Evolutionary conservation across 2,797 vertebrate genomes (phyloP).

Genomic region (Tokudaia tokunoshimensis): DNA sequence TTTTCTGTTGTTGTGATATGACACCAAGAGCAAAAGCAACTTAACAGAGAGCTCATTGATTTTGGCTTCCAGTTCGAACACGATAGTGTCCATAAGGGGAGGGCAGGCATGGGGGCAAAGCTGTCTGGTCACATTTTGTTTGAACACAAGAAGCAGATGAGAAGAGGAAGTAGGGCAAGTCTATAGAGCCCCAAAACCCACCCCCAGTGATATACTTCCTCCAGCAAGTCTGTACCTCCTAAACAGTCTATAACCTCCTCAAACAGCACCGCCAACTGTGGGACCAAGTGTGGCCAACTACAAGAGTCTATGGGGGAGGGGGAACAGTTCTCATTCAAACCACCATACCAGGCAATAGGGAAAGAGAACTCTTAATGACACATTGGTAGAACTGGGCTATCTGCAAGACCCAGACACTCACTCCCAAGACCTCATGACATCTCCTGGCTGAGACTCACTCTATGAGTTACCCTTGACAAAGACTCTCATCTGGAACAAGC

Average conservation of each 20-base stretch:
- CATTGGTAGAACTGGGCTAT: fast-evolving
- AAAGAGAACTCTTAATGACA: background rate
- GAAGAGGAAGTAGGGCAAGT: background rate
- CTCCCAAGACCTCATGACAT: background rate
- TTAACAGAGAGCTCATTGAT: background rate
- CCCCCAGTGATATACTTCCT: background rate
- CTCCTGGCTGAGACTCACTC: background rate
- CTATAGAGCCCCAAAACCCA: background rate
- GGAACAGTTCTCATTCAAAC: background rate
- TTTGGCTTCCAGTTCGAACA: background rate
- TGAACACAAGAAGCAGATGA: background rate
- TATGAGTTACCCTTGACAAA: background rate
- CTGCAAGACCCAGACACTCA: background rate
- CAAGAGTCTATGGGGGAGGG: background rate
- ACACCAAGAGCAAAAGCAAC: background rate
- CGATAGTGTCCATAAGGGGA: background rate
- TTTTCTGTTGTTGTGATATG: background rate
- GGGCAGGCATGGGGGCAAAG: background rate
- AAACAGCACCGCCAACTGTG: background rate
- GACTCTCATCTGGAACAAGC: background rate
- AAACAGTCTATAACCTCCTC: background rate
- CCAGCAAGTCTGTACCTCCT: background rate
- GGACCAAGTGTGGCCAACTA: background rate
- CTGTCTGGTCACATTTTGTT: background rate
- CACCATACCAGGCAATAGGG: background rate